Percentiles rank a stretch among this genome's conserved stretches.
Evolutionary conservation across 2,888 invertebrate genomes (phyloP).

Genomic region (Troilus luridus): DNA sequence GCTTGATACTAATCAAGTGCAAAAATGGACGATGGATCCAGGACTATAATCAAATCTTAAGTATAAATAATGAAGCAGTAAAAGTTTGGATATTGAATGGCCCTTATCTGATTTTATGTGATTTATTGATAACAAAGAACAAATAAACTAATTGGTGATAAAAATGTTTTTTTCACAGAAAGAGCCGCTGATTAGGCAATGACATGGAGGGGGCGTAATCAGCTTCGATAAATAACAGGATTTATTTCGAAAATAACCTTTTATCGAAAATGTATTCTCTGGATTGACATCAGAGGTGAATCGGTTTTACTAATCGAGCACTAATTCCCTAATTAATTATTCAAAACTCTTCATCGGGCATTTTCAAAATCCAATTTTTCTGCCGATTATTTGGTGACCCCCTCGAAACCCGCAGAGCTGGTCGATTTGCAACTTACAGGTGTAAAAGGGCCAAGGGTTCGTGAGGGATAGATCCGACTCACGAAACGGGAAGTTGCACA

Average conservation of each 20-base stretch:
- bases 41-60: too few relatives aligned
- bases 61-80: too few relatives aligned
- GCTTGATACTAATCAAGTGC: too few relatives aligned
- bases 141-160: too few relatives aligned
- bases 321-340: neutral
- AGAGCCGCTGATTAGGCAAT: too few relatives aligned
- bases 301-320: neutral
- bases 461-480: slow-evolving; percentile 37
- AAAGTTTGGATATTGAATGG: too few relatives aligned
- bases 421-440: slow-evolving; percentile 44
- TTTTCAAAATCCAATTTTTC: neutral
- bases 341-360: neutral
- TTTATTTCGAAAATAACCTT: neutral
- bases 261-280: neutral
- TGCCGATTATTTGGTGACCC: neutral
- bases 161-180: too few relatives aligned
- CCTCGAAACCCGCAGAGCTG: neutral
- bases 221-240: too few relatives aligned
- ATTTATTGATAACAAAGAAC: too few relatives aligned
- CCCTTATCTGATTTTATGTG: too few relatives aligned
- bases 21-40: too few relatives aligned
- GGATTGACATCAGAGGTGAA: neutral
- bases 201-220: too few relatives aligned
- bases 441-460: neutral
- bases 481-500: slow-evolving; percentile 4